Percentiles rank a stretch among this genome's conserved stretches.
phyloP scores from a whole-genome alignment of 2,113 vertebrate species.

The Periophthalmus modestus region DNA sequence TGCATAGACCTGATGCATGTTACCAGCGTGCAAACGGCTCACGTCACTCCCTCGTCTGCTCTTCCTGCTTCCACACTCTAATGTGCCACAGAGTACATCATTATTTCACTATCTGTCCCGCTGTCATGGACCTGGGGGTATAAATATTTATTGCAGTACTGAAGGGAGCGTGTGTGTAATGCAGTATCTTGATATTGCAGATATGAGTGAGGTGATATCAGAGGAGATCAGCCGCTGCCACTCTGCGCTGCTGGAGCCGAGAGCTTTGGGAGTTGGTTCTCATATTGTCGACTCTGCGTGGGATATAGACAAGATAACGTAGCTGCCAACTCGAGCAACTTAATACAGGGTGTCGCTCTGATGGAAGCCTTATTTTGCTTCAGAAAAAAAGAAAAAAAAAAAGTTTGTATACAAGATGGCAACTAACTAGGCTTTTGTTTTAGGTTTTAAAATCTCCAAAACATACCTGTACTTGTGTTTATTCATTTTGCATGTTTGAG shows the following conservation, averaged over 20 bases:
- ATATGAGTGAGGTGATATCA: not conserved
- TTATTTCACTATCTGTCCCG: constrained; percentile 1
- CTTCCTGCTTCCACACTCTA: not conserved
- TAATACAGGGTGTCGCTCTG: not conserved
- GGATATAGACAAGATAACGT: not conserved
- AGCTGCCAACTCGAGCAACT: not conserved
- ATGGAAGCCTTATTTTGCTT: not conserved
- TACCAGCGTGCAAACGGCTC: not conserved
- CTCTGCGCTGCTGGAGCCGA: not conserved
- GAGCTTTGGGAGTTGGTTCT: not conserved
- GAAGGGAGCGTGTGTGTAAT: not conserved
- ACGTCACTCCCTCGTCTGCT: not conserved
- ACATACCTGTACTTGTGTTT: no score
- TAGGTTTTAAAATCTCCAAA: no score
- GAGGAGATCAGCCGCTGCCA: not conserved
- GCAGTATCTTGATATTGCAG: constrained; percentile 1
- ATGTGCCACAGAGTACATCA: not conserved
- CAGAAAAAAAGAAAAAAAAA: not conserved
- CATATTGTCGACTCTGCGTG: not conserved
- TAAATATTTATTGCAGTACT: constrained; percentile 3
- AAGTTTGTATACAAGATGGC: not conserved
- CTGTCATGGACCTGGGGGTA: not conserved
- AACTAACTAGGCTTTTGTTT: no score
- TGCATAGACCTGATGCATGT: not conserved
- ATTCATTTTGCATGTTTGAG: no score